Base-by-base conservation (phyloP, 2,113 vertebrate species). In the Phrynocephalus versicolor region DNA sequence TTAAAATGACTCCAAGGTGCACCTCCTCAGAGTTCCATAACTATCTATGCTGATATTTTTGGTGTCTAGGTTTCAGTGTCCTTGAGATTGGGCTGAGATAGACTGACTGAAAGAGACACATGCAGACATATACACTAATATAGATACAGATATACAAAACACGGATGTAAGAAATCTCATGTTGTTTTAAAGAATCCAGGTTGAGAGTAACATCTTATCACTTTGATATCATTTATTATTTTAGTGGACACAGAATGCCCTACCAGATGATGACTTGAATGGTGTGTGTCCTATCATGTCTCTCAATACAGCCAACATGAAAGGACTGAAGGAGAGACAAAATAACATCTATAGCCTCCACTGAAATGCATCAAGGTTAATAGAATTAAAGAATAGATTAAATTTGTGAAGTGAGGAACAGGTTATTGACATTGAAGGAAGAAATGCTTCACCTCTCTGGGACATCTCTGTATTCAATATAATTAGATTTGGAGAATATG, bases 371-470 rank as follows among this genome's bases (percentile, higher is more conserved):
- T 1, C 55, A 73, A 76, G 16, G n/a, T 79, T 85, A 90, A 83
- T 81, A 57, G 33, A 82, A 89, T 85, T 85, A 88, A 8, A 62
- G 62, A 23, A 67, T 77, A 1, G 30, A 80, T 65, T 72, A 37
- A 82, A 80, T 64, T 85, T 6, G 81, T 70, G 13, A 62, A 62
- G 15, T 85, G 1, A 0, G 1, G 83, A 12, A 23, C 19, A 79
- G 45, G 27, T 4, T 89, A 84, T 7, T 87, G 58, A 82, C 73
- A 51, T 21, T 78, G 72, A 83, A 69, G 83, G 78, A 87, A 41
- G 10, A 51, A 67, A 3, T 65, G 14, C 2, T 51, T 41, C 16
- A 0, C 3, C 14, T 51, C 82, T 79, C 73, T 83, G 62, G 71
- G 62, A 79, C 3, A 81, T 1, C 51, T 85, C 16, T 73, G 6